A percentile compares a stretch with the other conserved stretches of the same genome.
These are phyloP conservation scores for Eupithecia centaureata DNA, from an alignment of 2,888 invertebrate species.

Conservation along the genomic window DNA sequence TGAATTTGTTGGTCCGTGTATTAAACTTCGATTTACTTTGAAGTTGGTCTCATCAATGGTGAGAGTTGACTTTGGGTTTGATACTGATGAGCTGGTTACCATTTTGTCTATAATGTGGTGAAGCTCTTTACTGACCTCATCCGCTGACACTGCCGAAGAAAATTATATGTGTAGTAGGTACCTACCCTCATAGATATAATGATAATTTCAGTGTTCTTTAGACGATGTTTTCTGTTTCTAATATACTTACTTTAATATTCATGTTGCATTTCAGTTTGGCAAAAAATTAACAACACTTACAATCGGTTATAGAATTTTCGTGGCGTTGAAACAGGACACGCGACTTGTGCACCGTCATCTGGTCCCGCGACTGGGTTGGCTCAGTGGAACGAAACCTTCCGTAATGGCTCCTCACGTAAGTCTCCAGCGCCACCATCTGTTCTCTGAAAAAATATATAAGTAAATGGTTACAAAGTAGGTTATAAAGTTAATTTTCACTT, in stretches of 20 bases:
- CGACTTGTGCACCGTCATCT: constrained; percentile 48
- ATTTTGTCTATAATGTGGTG: constrained; percentile 60
- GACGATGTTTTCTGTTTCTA: too few species aligned
- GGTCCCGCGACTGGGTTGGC: constrained; percentile 29
- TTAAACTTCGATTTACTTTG: constrained; percentile 25
- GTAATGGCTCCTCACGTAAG: constrained; percentile 64
- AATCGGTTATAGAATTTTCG: constrained; percentile 50
- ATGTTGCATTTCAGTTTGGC: too few species aligned
- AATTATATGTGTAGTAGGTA: too few species aligned
- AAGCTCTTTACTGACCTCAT: constrained; percentile 57
- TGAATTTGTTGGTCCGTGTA: constrained; percentile 32
- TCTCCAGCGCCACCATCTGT: constrained; percentile 65
- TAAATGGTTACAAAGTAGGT: too few species aligned
- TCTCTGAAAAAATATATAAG: constrained; percentile 50
- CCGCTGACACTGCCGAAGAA: constrained; percentile 12
- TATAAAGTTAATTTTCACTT: background rate
- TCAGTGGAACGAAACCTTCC: constrained; percentile 37
- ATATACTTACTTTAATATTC: too few species aligned
- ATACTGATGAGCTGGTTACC: constrained; percentile 42
- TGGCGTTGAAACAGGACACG: constrained; percentile 61
- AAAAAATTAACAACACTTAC: constrained; percentile 1
- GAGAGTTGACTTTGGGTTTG: background rate
- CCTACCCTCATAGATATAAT: too few species aligned
- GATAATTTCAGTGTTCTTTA: too few species aligned
- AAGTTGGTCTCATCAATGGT: constrained; percentile 54